A percentile compares a stretch with the other conserved stretches of the same genome.
These are phyloP conservation scores for Dryobota labecula DNA, from an alignment of 2,888 invertebrate genomes.

Conservation along the genomic window DNA sequence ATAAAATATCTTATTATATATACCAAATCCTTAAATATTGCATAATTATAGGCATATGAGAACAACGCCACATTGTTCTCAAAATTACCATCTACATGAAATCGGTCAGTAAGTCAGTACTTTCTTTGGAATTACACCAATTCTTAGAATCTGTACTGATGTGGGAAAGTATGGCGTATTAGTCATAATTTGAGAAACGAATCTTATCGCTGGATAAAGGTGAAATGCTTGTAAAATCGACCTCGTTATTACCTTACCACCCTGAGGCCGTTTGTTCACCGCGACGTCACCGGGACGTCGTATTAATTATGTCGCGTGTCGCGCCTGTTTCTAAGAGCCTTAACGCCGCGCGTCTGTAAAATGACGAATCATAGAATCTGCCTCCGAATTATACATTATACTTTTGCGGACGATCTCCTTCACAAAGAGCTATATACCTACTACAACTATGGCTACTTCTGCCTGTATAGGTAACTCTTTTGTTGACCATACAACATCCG, in stretches of 20 bases:
- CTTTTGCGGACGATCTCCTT: too few relatives aligned
- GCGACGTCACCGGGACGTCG: too few relatives aligned
- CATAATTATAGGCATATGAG: background rate
- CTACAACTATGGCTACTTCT: too few relatives aligned
- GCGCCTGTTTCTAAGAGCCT: too few relatives aligned
- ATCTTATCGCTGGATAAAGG: conserved; percentile 16
- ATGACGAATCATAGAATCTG: too few relatives aligned
- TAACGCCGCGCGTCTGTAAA: too few relatives aligned
- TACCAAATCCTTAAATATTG: background rate
- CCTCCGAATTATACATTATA: too few relatives aligned
- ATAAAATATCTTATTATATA: too few relatives aligned
- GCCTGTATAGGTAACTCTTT: background rate
- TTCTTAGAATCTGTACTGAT: conserved; percentile 24
- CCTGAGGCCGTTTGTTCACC: too few relatives aligned
- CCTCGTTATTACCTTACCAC: too few relatives aligned
- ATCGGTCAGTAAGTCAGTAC: conserved; percentile 29
- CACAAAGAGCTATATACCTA: too few relatives aligned
- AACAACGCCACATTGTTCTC: conserved; percentile 30
- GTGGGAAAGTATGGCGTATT: conserved; percentile 29
- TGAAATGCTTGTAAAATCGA: background rate
- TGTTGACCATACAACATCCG: background rate
- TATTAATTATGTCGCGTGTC: too few relatives aligned
- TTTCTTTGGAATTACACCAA: conserved; percentile 30
- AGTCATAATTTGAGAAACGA: conserved; percentile 33
- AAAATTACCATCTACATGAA: conserved; percentile 37